Base-by-base conservation (phyloP, 2,888 invertebrate species). In the Sturmia bella region DNA sequence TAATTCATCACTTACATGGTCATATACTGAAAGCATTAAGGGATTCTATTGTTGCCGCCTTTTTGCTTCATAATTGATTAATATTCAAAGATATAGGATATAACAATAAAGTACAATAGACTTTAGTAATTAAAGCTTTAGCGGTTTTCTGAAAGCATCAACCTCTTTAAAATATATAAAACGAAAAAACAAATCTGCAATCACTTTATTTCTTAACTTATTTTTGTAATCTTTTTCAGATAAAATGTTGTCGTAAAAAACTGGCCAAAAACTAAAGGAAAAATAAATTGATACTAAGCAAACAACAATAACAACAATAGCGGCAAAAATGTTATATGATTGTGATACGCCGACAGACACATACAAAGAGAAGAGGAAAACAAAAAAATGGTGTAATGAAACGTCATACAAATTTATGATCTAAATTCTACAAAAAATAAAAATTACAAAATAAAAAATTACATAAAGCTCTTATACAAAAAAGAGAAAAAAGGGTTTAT, bases 341-440 rank as follows among this genome's bases (percentile, higher is more conserved):
- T 74, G 56, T 48, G 37, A 19, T 48, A 74, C 39, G 21, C 24
- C 3, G 32, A 57, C 32, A 74, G 17, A 61, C 19, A 54, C 19
- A 32, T 2, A 27, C 7, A 15, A 17, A 52, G 12, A 64, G 48
- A 17, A 21, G 39, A n/a, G 21, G 17, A 19, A 27, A 50, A 63
- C 17, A 74, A 50, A 69, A 54, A 69, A 59, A 9, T 75, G 56
- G 41, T 61, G 61, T 75, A 70, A 78, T 82, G 69, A 82, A 82
- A 82, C 57, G 74, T 82, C 78, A 82, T 37, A 74, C 21, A 78
- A 78, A 75, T 82, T 70, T 82, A 78, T 82, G 69, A 82, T 77
- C 57, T 59, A 39, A 54, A 78, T 52, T 66, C 59, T 72, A 61
- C 17, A 50, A 56, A 48, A 17, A 32, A 17, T 21, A 19, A 59